These are phyloP conservation scores for Rallus crepitans DNA, from an alignment of 2,797 vertebrate species.

Conservation along the genomic window DNA sequence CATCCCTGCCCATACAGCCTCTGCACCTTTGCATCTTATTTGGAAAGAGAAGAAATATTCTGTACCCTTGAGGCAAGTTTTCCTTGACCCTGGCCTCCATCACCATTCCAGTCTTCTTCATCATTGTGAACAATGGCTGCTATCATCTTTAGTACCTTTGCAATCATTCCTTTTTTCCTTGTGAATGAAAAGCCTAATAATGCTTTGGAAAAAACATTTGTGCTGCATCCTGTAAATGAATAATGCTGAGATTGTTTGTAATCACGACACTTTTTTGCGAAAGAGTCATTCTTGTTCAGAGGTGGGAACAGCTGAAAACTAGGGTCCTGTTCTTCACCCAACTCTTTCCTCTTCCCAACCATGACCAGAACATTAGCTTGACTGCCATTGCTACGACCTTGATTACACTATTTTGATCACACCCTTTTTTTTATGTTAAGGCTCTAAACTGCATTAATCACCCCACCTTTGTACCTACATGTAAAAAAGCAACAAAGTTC, in stretches of 20 bases:
- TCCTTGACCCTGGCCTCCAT: background rate
- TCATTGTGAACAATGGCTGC: background rate
- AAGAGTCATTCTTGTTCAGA: background rate
- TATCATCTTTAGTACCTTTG: background rate
- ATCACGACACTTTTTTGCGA: background rate
- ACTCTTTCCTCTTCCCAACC: background rate
- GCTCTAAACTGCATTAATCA: background rate
- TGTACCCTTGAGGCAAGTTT: background rate
- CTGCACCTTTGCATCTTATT: background rate
- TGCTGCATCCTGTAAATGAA: background rate
- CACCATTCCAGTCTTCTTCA: background rate
- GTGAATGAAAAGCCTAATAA: background rate
- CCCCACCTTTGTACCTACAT: background rate
- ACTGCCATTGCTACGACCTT: background rate
- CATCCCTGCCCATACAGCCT: rapidly evolving
- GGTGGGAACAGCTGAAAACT: background rate
- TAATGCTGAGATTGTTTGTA: background rate
- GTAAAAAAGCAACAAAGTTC: background rate
- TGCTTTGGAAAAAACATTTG: background rate
- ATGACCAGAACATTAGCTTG: background rate
- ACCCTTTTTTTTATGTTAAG: background rate
- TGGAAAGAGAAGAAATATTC: background rate
- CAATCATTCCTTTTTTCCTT: background rate
- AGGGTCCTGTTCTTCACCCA: background rate
- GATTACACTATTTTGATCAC: background rate